These are phyloP conservation scores for Pheucticus melanocephalus DNA, from an alignment of 2,113 vertebrate genomes.

Conservation along the genomic window DNA sequence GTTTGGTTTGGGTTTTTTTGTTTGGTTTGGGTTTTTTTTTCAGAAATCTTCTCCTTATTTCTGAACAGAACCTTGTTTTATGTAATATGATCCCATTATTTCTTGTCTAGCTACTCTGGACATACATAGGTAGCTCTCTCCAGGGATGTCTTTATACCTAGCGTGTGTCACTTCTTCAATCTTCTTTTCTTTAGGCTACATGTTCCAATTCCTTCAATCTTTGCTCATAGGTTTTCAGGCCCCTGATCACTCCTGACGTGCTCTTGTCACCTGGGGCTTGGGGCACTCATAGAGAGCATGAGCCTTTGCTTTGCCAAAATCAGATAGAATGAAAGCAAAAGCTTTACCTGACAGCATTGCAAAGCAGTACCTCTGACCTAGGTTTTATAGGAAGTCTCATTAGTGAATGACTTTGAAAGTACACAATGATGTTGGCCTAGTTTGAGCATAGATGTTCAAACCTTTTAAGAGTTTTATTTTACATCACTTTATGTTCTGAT, in stretches of 20 bases:
- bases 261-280: not conserved
- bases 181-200: not conserved
- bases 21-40: not conserved
- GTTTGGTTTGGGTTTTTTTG: not conserved
- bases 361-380: not conserved
- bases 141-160: not conserved
- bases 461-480: not conserved
- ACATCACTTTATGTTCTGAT: not conserved
- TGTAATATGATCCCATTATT: not conserved
- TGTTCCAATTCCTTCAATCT: not conserved
- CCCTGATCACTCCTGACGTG: not conserved
- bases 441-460: not conserved
- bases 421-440: not conserved
- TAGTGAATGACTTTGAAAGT: not conserved
- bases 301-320: not conserved
- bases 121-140: not conserved
- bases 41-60: not conserved
- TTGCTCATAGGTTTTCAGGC: not conserved
- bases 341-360: not conserved
- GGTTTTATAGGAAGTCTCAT: not conserved
- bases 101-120: not conserved
- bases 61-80: not conserved
- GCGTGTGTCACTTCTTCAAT: not conserved
- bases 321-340: not conserved
- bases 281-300: not conserved